Percentiles rank a stretch among this genome's conserved stretches.
Evolutionary conservation across 2,888 invertebrate species (phyloP).

Genomic region (Octodonta nipae): DNA sequence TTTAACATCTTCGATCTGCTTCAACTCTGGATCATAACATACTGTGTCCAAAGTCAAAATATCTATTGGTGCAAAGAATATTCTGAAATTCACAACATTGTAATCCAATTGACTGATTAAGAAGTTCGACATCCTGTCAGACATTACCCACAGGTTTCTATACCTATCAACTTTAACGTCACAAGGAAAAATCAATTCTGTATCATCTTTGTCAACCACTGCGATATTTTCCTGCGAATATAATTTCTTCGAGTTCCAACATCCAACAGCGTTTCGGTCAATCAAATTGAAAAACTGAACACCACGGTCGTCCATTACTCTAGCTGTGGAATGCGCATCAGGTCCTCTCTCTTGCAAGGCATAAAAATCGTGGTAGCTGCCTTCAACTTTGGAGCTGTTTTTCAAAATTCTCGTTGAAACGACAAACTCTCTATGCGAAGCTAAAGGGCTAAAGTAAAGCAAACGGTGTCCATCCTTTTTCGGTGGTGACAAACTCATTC

Average conservation of each 20-base stretch:
- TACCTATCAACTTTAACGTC: slow-evolving; percentile 62
- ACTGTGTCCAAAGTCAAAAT: slow-evolving; percentile 56
- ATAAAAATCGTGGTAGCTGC: slow-evolving; percentile 59
- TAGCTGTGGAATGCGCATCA: slow-evolving; percentile 56
- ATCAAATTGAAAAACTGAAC: slow-evolving; percentile 64
- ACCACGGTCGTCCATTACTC: slow-evolving; percentile 62
- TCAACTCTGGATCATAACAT: too few species aligned
- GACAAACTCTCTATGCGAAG: slow-evolving; percentile 65
- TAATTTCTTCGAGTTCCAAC: slow-evolving; percentile 47
- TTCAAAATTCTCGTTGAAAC: slow-evolving; percentile 62
- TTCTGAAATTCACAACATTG: slow-evolving; percentile 64
- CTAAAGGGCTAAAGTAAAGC: slow-evolving; percentile 65
- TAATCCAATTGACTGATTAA: slow-evolving; percentile 52
- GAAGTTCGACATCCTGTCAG: slow-evolving; percentile 71
- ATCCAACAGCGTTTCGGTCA: slow-evolving; percentile 70
- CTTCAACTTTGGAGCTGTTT: slow-evolving; percentile 50
- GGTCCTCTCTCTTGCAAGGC: slow-evolving; percentile 52
- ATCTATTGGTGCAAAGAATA: slow-evolving; percentile 56
- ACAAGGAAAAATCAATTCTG: slow-evolving; percentile 61
- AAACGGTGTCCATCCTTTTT: slow-evolving; percentile 55
- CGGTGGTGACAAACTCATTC: slow-evolving; percentile 56
- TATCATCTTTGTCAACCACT: slow-evolving; percentile 61
- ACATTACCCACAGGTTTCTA: slow-evolving; percentile 65
- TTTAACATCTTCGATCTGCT: too few species aligned
- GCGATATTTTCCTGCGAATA: slow-evolving; percentile 53